Conservation (phyloP, 2,113 vertebrate species). For the Henicopernis longicauda region DNA sequence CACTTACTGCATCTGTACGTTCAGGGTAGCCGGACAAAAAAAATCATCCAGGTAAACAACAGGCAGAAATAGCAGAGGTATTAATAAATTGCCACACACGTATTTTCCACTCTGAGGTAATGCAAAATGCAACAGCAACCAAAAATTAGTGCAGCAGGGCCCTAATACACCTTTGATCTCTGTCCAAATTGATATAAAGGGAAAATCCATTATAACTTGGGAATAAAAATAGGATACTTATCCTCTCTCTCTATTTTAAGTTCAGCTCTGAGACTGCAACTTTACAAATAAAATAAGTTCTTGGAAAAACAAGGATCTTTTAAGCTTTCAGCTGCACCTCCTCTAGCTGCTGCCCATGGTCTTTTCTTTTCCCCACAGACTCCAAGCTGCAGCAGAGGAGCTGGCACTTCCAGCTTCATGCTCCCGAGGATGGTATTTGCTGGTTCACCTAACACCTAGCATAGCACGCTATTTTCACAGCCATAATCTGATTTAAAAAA, state of each 20-base stretch:
- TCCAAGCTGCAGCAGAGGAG: background rate
- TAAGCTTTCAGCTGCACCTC: background rate
- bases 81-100: background rate
- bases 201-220: background rate
- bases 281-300: background rate
- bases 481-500: background rate
- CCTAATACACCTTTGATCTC: background rate
- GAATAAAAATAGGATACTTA: background rate
- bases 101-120: background rate
- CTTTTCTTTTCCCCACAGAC: background rate
- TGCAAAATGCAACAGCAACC: background rate
- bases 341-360: background rate
- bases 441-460: background rate
- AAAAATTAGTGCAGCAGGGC: background rate
- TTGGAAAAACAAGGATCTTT: background rate
- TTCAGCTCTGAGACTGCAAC: background rate
- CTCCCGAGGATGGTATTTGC: background rate
- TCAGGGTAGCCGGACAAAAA: background rate
- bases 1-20: background rate
- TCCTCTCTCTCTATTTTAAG: background rate
- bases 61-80: background rate
- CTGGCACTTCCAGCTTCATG: rapidly evolving
- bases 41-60: background rate
- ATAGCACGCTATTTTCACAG: background rate
- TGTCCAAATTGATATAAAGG: background rate